These are phyloP conservation scores for Corydoras sp. DNA, from an alignment of 2,113 vertebrate genomes.

Conservation along the genomic window DNA sequence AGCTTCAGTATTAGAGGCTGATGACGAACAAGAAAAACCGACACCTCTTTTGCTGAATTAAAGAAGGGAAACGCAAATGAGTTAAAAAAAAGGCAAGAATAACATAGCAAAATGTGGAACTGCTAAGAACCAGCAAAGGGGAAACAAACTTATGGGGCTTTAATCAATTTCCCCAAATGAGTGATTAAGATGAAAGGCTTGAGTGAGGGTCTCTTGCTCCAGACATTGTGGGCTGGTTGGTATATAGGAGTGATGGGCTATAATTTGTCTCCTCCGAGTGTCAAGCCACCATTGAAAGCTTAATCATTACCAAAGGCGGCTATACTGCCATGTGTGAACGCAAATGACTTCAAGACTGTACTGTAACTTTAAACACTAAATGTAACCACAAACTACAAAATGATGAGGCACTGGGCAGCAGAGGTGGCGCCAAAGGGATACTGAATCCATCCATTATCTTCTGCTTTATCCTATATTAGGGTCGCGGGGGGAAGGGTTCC, in stretches of 20 bases:
- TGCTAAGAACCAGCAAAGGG: slow-evolving; percentile 40
- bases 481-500: too few relatives aligned
- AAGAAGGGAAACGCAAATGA: slow-evolving; percentile 63
- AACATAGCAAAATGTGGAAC: slow-evolving; percentile 36
- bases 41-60: slow-evolving; percentile 52
- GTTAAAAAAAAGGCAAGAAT: slow-evolving; percentile 55
- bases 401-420: slow-evolving; percentile 52
- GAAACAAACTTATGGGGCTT: slow-evolving; percentile 67
- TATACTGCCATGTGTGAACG: slow-evolving; percentile 71
- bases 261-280: slow-evolving; percentile 67
- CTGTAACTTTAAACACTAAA: slow-evolving; percentile 58
- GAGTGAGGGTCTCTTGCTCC: slow-evolving; percentile 47
- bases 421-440: too few relatives aligned
- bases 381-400: slow-evolving; percentile 47
- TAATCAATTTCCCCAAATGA: slow-evolving; percentile 60
- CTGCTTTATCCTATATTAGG: too few relatives aligned
- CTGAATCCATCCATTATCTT: too few relatives aligned
- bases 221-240: slow-evolving; percentile 42
- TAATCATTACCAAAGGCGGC: slow-evolving; percentile 62
- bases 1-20: slow-evolving; percentile 68
- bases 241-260: slow-evolving; percentile 56
- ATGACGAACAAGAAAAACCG: slow-evolving; percentile 70
- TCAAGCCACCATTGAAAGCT: slow-evolving; percentile 61
- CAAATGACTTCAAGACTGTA: slow-evolving; percentile 60
- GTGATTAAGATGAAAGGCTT: slow-evolving; percentile 57